Evolutionary conservation across 2,797 vertebrate genomes (phyloP).

Genomic region (Chaetophractus vellerosus): DNA sequence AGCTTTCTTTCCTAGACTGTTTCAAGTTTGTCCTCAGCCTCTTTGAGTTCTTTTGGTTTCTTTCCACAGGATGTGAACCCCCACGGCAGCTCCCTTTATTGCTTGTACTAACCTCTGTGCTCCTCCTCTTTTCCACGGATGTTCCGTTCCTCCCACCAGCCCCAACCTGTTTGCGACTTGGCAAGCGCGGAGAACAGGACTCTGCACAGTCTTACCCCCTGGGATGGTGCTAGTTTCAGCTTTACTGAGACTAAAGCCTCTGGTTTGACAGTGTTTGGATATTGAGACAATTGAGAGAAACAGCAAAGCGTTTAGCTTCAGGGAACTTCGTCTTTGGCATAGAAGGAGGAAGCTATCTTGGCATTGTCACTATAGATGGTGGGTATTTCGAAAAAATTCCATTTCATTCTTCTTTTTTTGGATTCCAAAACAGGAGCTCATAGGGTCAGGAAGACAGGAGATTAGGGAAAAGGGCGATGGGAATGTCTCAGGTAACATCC

Average conservation of each 20-base stretch:
- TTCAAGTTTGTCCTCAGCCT: background rate
- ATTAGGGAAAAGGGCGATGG: background rate
- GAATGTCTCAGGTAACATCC: background rate
- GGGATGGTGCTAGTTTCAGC: background rate
- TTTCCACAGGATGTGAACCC: background rate
- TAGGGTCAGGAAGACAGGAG: background rate
- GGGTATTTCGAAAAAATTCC: slow-evolving; percentile 36
- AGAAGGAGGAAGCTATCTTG: slow-evolving; percentile 13
- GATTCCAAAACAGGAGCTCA: background rate
- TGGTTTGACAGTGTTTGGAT: background rate
- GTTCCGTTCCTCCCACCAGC: slow-evolving; percentile 64
- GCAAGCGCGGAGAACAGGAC: background rate
- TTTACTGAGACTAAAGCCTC: slow-evolving; percentile 29
- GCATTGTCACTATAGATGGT: background rate
- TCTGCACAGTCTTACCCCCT: slow-evolving; percentile 21
- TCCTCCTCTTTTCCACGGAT: slow-evolving; percentile 45
- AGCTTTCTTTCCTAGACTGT: background rate
- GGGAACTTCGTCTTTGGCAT: slow-evolving; percentile 45
- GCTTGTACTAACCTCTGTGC: background rate
- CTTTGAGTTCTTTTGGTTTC: background rate
- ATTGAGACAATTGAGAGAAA: background rate
- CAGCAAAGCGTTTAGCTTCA: background rate
- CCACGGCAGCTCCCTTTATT: background rate
- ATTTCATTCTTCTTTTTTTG: background rate
- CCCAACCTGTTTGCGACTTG: slow-evolving; percentile 72